A percentile compares a stretch with the other conserved stretches of the same genome.
phyloP scores from a whole-genome alignment of 1,140 invertebrate species.

The Lucilia cuprina region DNA sequence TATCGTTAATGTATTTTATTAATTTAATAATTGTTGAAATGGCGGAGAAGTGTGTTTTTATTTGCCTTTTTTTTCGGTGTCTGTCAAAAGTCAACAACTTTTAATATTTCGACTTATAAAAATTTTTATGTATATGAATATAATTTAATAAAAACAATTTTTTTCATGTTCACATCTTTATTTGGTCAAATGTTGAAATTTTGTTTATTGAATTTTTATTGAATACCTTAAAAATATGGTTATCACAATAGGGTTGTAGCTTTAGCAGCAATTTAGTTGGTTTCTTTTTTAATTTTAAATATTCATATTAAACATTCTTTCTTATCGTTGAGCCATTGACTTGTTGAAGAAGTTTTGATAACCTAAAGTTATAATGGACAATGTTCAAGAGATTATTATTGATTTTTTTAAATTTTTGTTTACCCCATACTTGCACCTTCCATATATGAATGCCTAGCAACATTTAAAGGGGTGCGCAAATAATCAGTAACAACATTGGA shows the following conservation, averaged over 20 bases:
- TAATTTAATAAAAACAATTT: not conserved
- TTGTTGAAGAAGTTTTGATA: not conserved
- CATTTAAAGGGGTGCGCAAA: too few relatives aligned
- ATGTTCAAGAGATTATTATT: too few relatives aligned
- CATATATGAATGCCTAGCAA: too few relatives aligned
- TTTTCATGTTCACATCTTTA: not conserved
- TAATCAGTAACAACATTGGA: too few relatives aligned
- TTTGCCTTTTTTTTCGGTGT: not conserved
- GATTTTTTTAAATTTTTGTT: too few relatives aligned
- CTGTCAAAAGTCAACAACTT: not conserved
- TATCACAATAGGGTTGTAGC: not conserved
- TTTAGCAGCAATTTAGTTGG: not conserved
- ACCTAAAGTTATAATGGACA: not conserved
- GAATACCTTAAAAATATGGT: not conserved
- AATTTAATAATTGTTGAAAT: not conserved
- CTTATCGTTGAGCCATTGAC: not conserved
- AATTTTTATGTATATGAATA: not conserved
- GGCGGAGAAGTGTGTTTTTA: not conserved
- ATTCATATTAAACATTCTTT: not conserved
- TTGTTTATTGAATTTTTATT: not conserved
- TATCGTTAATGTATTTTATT: not conserved
- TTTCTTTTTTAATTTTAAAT: not conserved
- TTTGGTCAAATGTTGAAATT: not conserved
- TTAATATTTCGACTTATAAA: not conserved
- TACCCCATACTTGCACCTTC: too few relatives aligned